These are phyloP conservation scores for Peromyscus attwateri DNA, from an alignment of 2,797 vertebrate genomes.

Conservation along the genomic window DNA sequence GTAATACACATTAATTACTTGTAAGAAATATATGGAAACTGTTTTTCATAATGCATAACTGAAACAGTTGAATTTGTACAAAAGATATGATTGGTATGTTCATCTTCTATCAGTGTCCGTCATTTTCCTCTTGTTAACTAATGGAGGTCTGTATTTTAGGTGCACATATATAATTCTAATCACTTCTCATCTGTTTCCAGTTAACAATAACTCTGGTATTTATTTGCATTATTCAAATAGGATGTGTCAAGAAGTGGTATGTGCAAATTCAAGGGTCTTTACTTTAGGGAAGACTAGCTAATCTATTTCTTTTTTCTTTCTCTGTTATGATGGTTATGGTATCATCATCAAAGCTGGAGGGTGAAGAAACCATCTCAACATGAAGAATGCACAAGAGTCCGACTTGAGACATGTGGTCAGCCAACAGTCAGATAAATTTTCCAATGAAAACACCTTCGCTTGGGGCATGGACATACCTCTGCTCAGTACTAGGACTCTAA, in stretches of 20 bases:
- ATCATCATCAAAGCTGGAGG: not conserved
- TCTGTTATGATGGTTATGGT: not conserved
- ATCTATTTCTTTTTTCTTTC: not conserved
- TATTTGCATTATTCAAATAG: not conserved
- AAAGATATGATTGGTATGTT: not conserved
- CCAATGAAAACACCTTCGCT: not conserved
- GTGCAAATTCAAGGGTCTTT: not conserved
- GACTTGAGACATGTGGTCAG: not conserved
- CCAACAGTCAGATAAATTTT: not conserved
- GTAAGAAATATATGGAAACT: not conserved
- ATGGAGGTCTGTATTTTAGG: not conserved
- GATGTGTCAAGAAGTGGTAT: not conserved
- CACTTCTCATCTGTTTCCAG: not conserved
- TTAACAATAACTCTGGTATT: not conserved
- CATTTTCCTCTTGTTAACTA: not conserved
- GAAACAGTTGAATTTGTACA: not conserved
- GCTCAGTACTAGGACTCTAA: not conserved
- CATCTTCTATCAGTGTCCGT: not conserved
- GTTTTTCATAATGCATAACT: not conserved
- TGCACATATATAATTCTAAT: not conserved
- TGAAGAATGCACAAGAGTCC: not conserved
- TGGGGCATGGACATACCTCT: not conserved
- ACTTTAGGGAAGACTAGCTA: not conserved
- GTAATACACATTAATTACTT: not conserved
- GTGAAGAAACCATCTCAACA: not conserved